A percentile compares a stretch with the other conserved stretches of the same genome.
phyloP scores from a whole-genome alignment of 2,113 vertebrate genomes.

The Sinocyclocheilus grahami region DNA sequence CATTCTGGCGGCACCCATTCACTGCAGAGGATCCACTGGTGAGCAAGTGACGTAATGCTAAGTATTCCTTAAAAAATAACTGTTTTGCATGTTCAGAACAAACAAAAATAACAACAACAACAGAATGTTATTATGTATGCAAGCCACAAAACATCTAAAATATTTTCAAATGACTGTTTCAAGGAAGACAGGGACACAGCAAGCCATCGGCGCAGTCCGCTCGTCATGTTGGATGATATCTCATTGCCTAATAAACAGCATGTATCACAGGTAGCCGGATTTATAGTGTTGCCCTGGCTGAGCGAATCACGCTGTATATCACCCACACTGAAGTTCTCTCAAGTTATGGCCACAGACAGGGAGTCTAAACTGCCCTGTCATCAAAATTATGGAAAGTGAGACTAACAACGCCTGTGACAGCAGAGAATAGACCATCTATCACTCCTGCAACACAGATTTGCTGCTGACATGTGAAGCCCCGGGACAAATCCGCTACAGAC shows the following conservation, averaged over 20 bases:
- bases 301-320: slow-evolving; percentile 37
- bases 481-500: neutral
- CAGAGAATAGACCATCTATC: slow-evolving; percentile 55
- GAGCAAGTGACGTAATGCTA: too few species aligned
- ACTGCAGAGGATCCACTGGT: too few species aligned
- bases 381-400: slow-evolving; percentile 62
- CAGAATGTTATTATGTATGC: neutral
- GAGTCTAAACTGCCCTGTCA: slow-evolving; percentile 53
- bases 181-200: neutral
- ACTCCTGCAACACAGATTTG: slow-evolving; percentile 65
- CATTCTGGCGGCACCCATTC: too few species aligned
- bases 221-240: slow-evolving; percentile 1
- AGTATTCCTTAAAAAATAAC: too few species aligned
- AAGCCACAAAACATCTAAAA: neutral
- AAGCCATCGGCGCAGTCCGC: neutral
- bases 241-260: slow-evolving; percentile 15
- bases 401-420: slow-evolving; percentile 59
- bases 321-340: slow-evolving; percentile 32
- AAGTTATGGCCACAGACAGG: slow-evolving; percentile 32
- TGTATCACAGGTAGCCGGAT: slow-evolving; percentile 42
- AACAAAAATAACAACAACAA: too few species aligned
- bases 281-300: neutral
- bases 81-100: neutral
- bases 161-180: neutral
- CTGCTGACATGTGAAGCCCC: slow-evolving; percentile 57